Base-by-base conservation (phyloP, 2,888 invertebrate species). In the Rhamnusium bicolor region DNA sequence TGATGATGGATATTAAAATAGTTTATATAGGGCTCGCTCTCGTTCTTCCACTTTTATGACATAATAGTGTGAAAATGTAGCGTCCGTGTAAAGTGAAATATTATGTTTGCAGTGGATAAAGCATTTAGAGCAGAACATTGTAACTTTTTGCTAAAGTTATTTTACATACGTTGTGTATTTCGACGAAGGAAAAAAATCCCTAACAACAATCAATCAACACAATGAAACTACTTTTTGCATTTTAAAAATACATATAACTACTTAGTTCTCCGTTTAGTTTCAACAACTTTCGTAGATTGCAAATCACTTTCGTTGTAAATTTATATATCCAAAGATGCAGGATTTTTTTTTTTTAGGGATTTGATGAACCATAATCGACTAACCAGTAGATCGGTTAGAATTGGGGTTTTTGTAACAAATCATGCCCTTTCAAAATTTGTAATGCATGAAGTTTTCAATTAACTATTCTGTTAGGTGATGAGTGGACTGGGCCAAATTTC, bases 51-150 rank as follows among this genome's bases (percentile, higher is more conserved):
- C 58, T 47, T 69, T 68, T 68, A 61, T 40, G 61, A 29, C 24
- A 7, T 27, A 69, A 60, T 32, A 56, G 46, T 24, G 68, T 58
- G 27, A 68, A 56, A 58, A 27, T 68, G 21, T 46, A 16, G 51
- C 40, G 51, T 14, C 47, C 29, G 24, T 60, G 18, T 32, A 24
- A 40, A 62, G 53, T 51, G 62, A 62, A 69, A 61, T 53, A 18
- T 47, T 6, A 18, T 63, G 63, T 62, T 19, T 51, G 47, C 47
- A 16, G n/a, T 56, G 24, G 56, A 63, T 65, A 27, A 47, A 70
- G 56, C 54, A 54, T 69, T 53, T 46, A 54, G 54, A 69, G 46
- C 40, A 62, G 46, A 61, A 53, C 32, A 69, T 32, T 62, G 47
- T 47, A 62, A 21, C 24, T 62, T 62, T 62, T 61, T 40, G 58